phyloP scores from a whole-genome alignment of 2,113 vertebrate genomes.

The Saccopteryx leptura region DNA sequence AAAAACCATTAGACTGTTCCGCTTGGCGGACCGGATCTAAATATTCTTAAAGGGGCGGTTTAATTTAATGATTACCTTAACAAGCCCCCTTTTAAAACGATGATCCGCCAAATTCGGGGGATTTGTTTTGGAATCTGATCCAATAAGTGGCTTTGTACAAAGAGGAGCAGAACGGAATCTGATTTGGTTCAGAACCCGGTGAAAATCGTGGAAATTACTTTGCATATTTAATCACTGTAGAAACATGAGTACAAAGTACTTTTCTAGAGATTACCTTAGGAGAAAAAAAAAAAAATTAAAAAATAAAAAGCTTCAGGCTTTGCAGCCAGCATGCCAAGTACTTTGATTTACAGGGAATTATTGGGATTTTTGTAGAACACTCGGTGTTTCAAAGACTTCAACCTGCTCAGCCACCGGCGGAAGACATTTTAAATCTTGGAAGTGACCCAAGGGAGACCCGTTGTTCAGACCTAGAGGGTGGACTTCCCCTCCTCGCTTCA shows the following conservation, averaged over 20 bases:
- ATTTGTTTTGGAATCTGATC: slow-evolving; percentile 98
- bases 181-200: slow-evolving; percentile 91
- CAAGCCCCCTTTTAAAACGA: slow-evolving; percentile 97
- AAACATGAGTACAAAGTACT: slow-evolving; percentile 91
- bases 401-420: slow-evolving; percentile 82
- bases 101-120: slow-evolving; percentile 95
- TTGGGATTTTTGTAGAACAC: slow-evolving; percentile 88
- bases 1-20: slow-evolving; percentile 97
- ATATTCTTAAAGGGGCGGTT: slow-evolving; percentile 99
- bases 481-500: background rate
- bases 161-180: slow-evolving; percentile 91
- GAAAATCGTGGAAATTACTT: slow-evolving; percentile 94
- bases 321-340: slow-evolving; percentile 89
- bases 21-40: slow-evolving; percentile 96
- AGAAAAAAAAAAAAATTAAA: slow-evolving; percentile 70
- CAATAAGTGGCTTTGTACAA: slow-evolving; percentile 93
- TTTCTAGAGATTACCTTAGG: slow-evolving; percentile 93
- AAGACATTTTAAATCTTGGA: slow-evolving; percentile 75
- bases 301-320: slow-evolving; percentile 86
- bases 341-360: slow-evolving; percentile 90
- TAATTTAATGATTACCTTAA: slow-evolving; percentile 99
- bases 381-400: slow-evolving; percentile 88
- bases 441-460: background rate
- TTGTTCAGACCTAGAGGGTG: background rate
- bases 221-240: slow-evolving; percentile 94